A percentile compares a stretch with the other conserved stretches of the same genome.
phyloP scores from a whole-genome alignment of 2,888 invertebrate species.

The Lochmaea crataegi region DNA sequence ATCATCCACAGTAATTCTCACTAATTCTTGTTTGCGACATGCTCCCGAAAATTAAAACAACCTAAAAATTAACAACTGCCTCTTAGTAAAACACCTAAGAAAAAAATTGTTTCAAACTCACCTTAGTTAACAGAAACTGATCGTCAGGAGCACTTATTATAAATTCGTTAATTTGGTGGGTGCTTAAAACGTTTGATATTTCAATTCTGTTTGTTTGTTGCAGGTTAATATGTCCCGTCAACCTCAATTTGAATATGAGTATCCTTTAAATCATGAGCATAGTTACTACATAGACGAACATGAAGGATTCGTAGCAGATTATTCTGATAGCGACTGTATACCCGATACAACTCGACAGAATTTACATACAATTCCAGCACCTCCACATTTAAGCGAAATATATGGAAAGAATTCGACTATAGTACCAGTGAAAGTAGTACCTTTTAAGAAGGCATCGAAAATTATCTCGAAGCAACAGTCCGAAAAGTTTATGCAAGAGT shows the following conservation, averaged over 20 bases:
- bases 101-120: too few species aligned
- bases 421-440: constrained; percentile 28
- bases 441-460: constrained; percentile 13
- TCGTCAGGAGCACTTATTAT: too few species aligned
- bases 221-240: constrained; percentile 30
- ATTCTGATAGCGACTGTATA: constrained; percentile 52
- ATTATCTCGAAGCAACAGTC: constrained; percentile 20
- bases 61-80: too few species aligned
- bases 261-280: constrained; percentile 13
- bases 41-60: too few species aligned
- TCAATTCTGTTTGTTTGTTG: not conserved
- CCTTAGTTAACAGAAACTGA: too few species aligned
- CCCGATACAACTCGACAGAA: constrained; percentile 40
- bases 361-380: constrained; percentile 18
- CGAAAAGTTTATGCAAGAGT: constrained; percentile 39
- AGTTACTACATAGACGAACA: constrained; percentile 52
- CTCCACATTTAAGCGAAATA: constrained; percentile 49
- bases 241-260: constrained; percentile 32
- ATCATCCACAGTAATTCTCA: too few species aligned
- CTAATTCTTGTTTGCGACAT: too few species aligned
- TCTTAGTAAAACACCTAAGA: too few species aligned
- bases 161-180: too few species aligned
- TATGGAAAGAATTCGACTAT: constrained; percentile 46
- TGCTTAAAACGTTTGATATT: too few species aligned
- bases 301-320: constrained; percentile 53